Conservation (phyloP, 2,888 invertebrate genomes). For the Cylindroiulus punctatus region DNA sequence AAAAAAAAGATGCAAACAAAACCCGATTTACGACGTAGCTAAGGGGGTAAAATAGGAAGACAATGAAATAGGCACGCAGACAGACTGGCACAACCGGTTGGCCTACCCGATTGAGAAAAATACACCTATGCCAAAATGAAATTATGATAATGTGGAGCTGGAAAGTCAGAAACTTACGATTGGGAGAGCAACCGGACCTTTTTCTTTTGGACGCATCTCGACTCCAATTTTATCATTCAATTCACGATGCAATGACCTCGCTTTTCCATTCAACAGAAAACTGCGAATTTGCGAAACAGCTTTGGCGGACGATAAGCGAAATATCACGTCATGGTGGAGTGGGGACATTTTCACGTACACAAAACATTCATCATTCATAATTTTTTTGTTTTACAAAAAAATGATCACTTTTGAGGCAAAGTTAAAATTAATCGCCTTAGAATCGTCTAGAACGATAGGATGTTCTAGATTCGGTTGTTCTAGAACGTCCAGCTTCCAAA, state of each 20-base stretch:
- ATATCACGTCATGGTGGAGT: too few relatives aligned
- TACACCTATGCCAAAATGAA: neutral
- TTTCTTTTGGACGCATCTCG: neutral
- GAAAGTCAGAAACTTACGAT: neutral
- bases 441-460: too few relatives aligned
- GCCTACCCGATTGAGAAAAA: neutral
- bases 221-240: neutral
- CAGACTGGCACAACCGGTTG: neutral
- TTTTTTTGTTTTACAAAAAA: too few relatives aligned
- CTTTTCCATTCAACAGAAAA: neutral
- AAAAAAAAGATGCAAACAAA: neutral
- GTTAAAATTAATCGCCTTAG: too few relatives aligned
- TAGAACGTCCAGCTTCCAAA: too few relatives aligned
- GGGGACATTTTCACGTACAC: too few relatives aligned
- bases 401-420: too few relatives aligned
- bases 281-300: neutral
- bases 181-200: neutral
- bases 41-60: neutral
- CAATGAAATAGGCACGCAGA: neutral
- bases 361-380: too few relatives aligned
- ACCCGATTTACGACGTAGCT: neutral
- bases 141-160: neutral
- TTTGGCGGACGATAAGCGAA: too few relatives aligned
- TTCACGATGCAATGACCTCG: slow-evolving; percentile 10
- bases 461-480: too few relatives aligned